A percentile compares a stretch with the other conserved stretches of the same genome.
phyloP scores from a whole-genome alignment of 2,113 vertebrate genomes.

The Nicator chloris region DNA sequence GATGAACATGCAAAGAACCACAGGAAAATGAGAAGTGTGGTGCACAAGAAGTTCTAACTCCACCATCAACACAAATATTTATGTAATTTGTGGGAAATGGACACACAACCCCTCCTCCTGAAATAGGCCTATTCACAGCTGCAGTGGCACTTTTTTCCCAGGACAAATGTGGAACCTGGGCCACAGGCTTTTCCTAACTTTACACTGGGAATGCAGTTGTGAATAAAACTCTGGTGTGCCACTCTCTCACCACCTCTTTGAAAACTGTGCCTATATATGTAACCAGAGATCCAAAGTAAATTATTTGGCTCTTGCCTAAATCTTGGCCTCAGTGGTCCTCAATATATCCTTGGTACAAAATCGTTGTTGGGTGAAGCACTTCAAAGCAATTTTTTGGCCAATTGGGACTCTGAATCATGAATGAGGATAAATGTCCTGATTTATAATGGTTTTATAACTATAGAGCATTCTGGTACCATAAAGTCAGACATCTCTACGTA shows the following conservation, averaged over 20 bases:
- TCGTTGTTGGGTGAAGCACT: not conserved
- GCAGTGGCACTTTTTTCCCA: not conserved
- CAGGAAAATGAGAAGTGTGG: not conserved
- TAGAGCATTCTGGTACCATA: not conserved
- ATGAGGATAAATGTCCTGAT: not conserved
- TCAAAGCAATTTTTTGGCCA: not conserved
- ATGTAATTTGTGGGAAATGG: not conserved
- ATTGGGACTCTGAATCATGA: not conserved
- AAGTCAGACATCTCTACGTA: not conserved
- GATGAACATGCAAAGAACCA: not conserved
- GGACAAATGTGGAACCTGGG: not conserved
- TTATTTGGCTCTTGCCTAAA: not conserved
- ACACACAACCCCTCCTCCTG: not conserved
- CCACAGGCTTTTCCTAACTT: not conserved
- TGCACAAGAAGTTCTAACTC: not conserved
- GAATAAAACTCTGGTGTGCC: not conserved
- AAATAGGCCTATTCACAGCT: not conserved
- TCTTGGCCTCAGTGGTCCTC: not conserved
- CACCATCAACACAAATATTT: not conserved
- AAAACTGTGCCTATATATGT: not conserved
- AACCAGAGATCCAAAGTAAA: not conserved
- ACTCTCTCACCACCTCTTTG: not conserved
- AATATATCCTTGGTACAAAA: not conserved
- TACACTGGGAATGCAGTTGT: not conserved
- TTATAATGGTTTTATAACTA: not conserved